Evolutionary conservation across 2,113 vertebrate species (phyloP).

Genomic region (Fregata magnificens): DNA sequence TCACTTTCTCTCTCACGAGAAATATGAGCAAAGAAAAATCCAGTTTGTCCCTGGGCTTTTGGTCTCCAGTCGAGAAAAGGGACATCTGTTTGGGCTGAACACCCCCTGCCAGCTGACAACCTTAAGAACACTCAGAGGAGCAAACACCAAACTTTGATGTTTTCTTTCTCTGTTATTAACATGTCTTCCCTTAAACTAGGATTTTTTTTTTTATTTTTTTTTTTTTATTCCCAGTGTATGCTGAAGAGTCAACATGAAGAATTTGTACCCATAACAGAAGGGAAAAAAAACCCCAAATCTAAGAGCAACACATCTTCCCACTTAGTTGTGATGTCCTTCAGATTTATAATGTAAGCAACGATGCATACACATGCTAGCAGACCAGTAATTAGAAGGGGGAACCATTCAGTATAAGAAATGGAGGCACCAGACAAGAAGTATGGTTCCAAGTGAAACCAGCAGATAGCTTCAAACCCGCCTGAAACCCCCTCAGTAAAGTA

Average conservation of each 20-base stretch:
- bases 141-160: background rate
- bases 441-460: background rate
- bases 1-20: background rate
- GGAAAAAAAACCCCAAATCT: background rate
- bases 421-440: background rate
- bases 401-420: background rate
- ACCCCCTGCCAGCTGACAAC: background rate
- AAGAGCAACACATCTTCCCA: background rate
- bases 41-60: background rate
- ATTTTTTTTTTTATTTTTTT: background rate
- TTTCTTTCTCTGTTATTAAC: background rate
- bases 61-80: background rate
- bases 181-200: background rate
- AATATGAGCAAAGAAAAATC: background rate
- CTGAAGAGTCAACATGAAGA: background rate
- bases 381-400: background rate
- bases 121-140: background rate
- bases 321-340: background rate
- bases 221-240: rapidly evolving
- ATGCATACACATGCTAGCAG: background rate
- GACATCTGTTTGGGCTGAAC: constrained; percentile 35
- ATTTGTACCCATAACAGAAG: background rate
- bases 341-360: background rate
- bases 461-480: background rate
- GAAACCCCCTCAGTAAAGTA: rapidly evolving